Percentiles rank a stretch among this genome's conserved stretches.
phyloP scores from a whole-genome alignment of 2,888 invertebrate species.

The Lacanobia wlatinum region DNA sequence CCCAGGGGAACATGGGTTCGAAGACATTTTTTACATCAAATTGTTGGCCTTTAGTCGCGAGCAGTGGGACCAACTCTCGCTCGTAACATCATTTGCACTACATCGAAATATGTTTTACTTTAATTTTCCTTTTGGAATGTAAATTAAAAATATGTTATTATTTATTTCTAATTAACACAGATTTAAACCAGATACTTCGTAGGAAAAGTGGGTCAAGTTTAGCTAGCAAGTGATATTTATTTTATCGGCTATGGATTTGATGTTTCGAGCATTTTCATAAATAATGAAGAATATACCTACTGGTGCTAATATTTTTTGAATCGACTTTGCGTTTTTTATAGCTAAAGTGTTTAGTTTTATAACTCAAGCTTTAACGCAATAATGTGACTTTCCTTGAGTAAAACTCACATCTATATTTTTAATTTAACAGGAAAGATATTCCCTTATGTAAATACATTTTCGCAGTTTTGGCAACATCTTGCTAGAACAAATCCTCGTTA shows the following conservation, averaged over 20 bases:
- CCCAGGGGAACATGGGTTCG: conserved; percentile 25
- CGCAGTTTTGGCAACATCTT: conserved; percentile 35
- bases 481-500: conserved; percentile 39
- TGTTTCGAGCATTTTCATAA: background rate
- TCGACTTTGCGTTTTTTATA: no score
- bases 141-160: conserved; percentile 6
- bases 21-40: conserved; percentile 32
- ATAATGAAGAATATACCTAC: no score
- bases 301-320: no score
- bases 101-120: background rate
- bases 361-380: background rate
- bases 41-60: conserved; percentile 23
- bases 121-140: background rate
- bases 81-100: conserved; percentile 19
- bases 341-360: no score
- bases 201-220: conserved; percentile 1
- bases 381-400: background rate
- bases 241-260: background rate
- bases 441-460: conserved; percentile 18
- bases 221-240: background rate
- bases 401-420: conserved; percentile 6
- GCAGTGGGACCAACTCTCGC: conserved; percentile 2
- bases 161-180: background rate
- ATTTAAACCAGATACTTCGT: background rate
- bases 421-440: background rate